phyloP scores from a whole-genome alignment of 2,888 invertebrate genomes.

The Ophraella communa region DNA sequence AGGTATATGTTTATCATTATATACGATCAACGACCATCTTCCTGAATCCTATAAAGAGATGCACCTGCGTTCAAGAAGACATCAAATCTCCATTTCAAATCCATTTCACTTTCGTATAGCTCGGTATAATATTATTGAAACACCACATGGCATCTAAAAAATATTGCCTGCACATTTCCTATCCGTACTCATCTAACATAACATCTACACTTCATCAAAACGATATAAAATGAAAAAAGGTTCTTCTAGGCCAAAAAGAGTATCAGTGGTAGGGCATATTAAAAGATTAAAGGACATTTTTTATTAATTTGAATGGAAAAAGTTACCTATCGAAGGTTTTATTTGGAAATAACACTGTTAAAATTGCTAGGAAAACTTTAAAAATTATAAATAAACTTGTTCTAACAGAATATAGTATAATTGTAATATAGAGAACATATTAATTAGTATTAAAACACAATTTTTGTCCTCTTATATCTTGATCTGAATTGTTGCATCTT shows the following conservation, averaged over 20 bases:
- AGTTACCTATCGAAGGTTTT: neutral
- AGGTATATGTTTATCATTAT: slow-evolving; percentile 9
- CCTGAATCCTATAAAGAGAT: slow-evolving; percentile 11
- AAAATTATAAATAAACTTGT: too few species aligned
- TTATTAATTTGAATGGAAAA: neutral
- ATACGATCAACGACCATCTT: slow-evolving; percentile 11
- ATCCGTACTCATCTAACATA: slow-evolving; percentile 14
- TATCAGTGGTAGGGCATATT: neutral
- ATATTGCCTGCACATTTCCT: slow-evolving; percentile 32
- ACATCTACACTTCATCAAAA: slow-evolving; percentile 32
- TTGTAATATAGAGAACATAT: too few species aligned
- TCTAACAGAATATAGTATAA: too few species aligned
- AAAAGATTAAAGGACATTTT: neutral
- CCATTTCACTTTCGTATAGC: slow-evolving; percentile 26
- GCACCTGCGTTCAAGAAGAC: slow-evolving; percentile 22
- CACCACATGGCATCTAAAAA: slow-evolving; percentile 27
- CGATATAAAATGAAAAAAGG: slow-evolving; percentile 23
- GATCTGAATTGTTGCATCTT: too few species aligned
- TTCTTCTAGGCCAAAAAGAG: slow-evolving; percentile 1
- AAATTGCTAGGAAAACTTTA: too few species aligned
- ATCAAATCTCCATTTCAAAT: slow-evolving; percentile 28
- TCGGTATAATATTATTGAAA: slow-evolving; percentile 17
- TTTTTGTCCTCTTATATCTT: too few species aligned
- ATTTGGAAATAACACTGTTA: too few species aligned
- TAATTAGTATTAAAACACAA: too few species aligned